Evolutionary conservation across 2,113 vertebrate species (phyloP), one percentile per base, ranked within the genome.

Genomic region (Glaucomys volans): DNA sequence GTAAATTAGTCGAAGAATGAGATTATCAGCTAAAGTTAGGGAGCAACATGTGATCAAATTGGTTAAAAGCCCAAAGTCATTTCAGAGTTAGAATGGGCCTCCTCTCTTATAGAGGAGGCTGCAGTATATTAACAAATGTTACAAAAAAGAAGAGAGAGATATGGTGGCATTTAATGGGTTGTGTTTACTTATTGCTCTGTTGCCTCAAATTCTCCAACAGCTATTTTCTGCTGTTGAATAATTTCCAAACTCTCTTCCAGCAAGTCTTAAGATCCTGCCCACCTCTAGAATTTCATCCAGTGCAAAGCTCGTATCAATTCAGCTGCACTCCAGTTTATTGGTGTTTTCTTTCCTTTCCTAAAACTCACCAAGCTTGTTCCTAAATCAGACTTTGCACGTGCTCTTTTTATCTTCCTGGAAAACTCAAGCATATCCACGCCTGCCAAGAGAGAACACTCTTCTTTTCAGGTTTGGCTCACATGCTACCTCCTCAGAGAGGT

Each of bases 201-300:
- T 95, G 18, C 40, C 59, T 76, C 71, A 94, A 94, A 52, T 35
- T 91, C 32, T 94, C 82, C 64, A 95, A 10, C 66, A 87, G 84
- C 20, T 79, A 62, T 50, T 88, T 62, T 95, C 62, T 93, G 26
- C 14, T 57, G 71, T 91, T 24, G 40, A 84, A 79, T 84, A 66
- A 59, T 84, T 94, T 88, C 47, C 3, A 83, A 28, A 4, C 54
- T 91, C 32, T 44, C 16, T 83, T 84, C 35, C 24, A 52, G 86
- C 52, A 52, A 47, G n/a, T 74, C 11, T 80, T 80, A 75, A 80
- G 10, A 62, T 79, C 9, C 62, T 62, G 3, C 54, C 44, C 76
- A 57, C 47, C 40, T 93, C 44, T 90, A 76, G 30, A 90, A 69
- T 86, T 9, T 80, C 47, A 67, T 54, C 9, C 54, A 42, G 9